These are phyloP conservation scores for Sturmia bella DNA, from an alignment of 2,888 invertebrate genomes.

Conservation along the genomic window DNA sequence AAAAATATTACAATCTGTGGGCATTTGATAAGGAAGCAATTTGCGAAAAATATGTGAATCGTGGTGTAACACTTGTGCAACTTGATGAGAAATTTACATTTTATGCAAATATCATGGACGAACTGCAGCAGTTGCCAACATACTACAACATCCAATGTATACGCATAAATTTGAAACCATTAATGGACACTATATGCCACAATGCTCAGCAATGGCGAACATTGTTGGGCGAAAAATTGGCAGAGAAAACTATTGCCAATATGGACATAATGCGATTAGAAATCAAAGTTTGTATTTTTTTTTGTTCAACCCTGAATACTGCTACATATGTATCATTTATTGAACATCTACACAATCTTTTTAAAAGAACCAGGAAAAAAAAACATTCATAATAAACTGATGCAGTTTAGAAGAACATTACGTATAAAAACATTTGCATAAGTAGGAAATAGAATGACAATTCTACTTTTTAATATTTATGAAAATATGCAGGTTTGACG, in stretches of 20 bases:
- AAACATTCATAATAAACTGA: neutral
- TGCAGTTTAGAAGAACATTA: neutral
- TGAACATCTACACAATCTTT: neutral
- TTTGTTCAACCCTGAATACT: neutral
- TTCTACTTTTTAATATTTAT: slow-evolving; percentile 9
- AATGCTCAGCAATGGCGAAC: slow-evolving; percentile 92
- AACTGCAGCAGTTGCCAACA: slow-evolving; percentile 84
- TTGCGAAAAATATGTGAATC: slow-evolving; percentile 90
- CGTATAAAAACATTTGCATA: no score
- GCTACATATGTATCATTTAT: neutral
- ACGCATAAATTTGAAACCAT: slow-evolving; percentile 88
- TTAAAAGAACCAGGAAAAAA: neutral
- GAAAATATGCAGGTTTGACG: no score
- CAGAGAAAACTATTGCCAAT: slow-evolving; percentile 85
- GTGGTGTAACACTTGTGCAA: slow-evolving; percentile 84
- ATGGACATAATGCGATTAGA: slow-evolving; percentile 87
- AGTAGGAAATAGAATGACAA: slow-evolving; percentile 1
- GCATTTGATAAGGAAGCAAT: slow-evolving; percentile 87
- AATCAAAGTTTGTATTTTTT: slow-evolving; percentile 84
- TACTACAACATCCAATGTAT: slow-evolving; percentile 86
- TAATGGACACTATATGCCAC: slow-evolving; percentile 86
- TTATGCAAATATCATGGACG: slow-evolving; percentile 89
- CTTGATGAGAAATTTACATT: slow-evolving; percentile 93
- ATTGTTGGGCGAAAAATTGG: slow-evolving; percentile 87
- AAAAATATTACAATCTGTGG: slow-evolving; percentile 89